Base-by-base conservation (phyloP, 2,113 vertebrate genomes). In the Hemiprocne comata region DNA sequence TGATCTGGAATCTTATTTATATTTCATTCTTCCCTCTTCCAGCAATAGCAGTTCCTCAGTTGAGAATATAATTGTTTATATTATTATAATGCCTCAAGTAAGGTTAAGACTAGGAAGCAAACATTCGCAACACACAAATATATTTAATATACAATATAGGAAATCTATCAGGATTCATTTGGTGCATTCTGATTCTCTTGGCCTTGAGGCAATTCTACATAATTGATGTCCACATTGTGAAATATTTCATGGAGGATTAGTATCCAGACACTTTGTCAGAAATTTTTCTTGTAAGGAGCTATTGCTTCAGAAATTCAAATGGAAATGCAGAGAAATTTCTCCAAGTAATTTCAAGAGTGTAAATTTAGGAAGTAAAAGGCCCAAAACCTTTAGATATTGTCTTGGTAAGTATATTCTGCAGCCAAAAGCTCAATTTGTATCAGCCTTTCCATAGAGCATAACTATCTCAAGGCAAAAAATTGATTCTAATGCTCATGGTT, bases 111-210 rank as follows among this genome's bases (percentile, higher is more conserved):
- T 72, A 31, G 0, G 0, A 89, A 19, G 61, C 36, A 92, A 95
- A 91, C 60, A 84, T 38, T 88, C 48, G 57, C 34, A 81, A 76
- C 40, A 46, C n/a, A 70, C 19, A 91, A 89, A 73, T 62, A 55
- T 8, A 64, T 29, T 64, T 44, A 57, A 84, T 11, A 44, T 29
- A 78, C 86, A 85, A 72, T 78, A 92, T 9, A 78, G 65, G 34
- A 85, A 91, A 95, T 50, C 34, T 57, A 85, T 78, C 76, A 91
- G 77, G 89, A 94, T 90, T 85, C 34, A 53, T 69, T 91, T 84
- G 48, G 44, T 72, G 53, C 29, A n/a, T 51, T 79, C 80, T 16
- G 10, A 79, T 57, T 79, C 50, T 40, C 80, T 69, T 74, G 33
- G 69, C 50, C 86, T 75, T 51, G 7, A 80, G 62, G 69, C 74